A percentile compares a stretch with the other conserved stretches of the same genome.
phyloP scores from a whole-genome alignment of 2,888 invertebrate genomes.

The Xiphydria camelus region DNA sequence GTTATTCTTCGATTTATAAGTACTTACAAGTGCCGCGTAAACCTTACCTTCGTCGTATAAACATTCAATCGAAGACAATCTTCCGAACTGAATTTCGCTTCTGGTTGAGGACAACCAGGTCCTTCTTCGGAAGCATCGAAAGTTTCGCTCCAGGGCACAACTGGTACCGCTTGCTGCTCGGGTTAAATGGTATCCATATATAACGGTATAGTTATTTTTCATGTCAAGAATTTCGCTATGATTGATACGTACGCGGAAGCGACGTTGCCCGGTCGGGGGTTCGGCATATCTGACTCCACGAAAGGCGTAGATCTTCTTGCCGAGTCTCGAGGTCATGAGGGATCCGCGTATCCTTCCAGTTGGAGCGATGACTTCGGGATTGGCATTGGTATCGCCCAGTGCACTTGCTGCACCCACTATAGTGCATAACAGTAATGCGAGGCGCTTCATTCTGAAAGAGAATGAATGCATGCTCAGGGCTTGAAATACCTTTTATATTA shows the following conservation, averaged over 20 bases:
- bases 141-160: slow-evolving; percentile 58
- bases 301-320: slow-evolving; percentile 34
- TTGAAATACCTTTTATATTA: too few relatives aligned
- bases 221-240: too few relatives aligned
- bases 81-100: slow-evolving; percentile 55
- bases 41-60: slow-evolving; percentile 61
- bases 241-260: slow-evolving; percentile 37
- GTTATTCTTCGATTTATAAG: too few relatives aligned
- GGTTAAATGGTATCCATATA: neutral
- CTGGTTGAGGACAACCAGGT: slow-evolving; percentile 62
- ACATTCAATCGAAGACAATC: slow-evolving; percentile 69
- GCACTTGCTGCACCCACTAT: too few relatives aligned
- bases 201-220: slow-evolving; percentile 23
- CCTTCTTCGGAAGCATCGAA: slow-evolving; percentile 64
- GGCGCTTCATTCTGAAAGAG: too few relatives aligned
- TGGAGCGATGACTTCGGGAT: too few relatives aligned
- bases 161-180: slow-evolving; percentile 60
- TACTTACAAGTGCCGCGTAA: too few relatives aligned
- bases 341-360: slow-evolving; percentile 32
- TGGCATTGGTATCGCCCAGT: too few relatives aligned
- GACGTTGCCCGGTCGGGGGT: slow-evolving; percentile 27
- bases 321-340: slow-evolving; percentile 27
- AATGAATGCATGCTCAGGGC: too few relatives aligned
- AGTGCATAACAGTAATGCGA: too few relatives aligned
- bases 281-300: slow-evolving; percentile 37